Percentiles rank a stretch among this genome's conserved stretches.
Evolutionary conservation across 2,797 vertebrate genomes (phyloP).

Genomic region (Liparis tanakae): DNA sequence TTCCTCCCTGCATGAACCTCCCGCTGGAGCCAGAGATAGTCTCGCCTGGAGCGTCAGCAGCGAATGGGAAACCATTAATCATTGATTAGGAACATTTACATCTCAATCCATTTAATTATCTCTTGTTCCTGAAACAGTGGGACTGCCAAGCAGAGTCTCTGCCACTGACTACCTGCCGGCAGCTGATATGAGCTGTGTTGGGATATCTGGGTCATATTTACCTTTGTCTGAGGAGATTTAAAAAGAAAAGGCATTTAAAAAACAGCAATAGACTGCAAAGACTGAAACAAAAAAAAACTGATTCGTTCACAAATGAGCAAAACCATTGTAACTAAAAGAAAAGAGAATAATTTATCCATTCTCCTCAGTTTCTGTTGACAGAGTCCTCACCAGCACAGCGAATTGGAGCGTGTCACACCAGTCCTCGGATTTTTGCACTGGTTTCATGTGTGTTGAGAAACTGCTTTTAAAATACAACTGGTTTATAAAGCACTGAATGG

Average conservation of each 20-base stretch:
- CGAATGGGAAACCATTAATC: constrained; percentile 71
- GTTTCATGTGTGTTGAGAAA: constrained; percentile 21
- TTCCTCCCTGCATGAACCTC: constrained; percentile 65
- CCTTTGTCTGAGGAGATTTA: constrained; percentile 19
- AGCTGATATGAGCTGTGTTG: constrained; percentile 18
- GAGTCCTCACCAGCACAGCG: background rate
- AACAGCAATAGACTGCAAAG: constrained; percentile 2
- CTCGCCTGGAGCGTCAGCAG: constrained; percentile 54
- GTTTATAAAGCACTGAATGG: constrained; percentile 23
- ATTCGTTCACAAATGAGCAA: background rate
- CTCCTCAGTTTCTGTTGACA: constrained; percentile 5
- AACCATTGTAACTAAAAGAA: constrained; percentile 3
- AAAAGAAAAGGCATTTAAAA: background rate
- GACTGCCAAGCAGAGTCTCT: constrained; percentile 52
- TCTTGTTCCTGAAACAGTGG: constrained; percentile 62
- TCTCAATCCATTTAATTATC: constrained; percentile 71
- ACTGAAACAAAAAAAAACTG: background rate
- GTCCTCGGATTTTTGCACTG: constrained; percentile 1
- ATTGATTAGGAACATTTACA: constrained; percentile 75
- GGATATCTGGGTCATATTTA: constrained; percentile 54
- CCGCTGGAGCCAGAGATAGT: constrained; percentile 60
- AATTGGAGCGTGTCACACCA: constrained; percentile 6
- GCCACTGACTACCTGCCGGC: constrained; percentile 35
- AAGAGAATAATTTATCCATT: constrained; percentile 8
- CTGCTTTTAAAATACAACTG: constrained; percentile 24